phyloP scores from a whole-genome alignment of 2,113 vertebrate species.

The Spheniscus mendiculus region DNA sequence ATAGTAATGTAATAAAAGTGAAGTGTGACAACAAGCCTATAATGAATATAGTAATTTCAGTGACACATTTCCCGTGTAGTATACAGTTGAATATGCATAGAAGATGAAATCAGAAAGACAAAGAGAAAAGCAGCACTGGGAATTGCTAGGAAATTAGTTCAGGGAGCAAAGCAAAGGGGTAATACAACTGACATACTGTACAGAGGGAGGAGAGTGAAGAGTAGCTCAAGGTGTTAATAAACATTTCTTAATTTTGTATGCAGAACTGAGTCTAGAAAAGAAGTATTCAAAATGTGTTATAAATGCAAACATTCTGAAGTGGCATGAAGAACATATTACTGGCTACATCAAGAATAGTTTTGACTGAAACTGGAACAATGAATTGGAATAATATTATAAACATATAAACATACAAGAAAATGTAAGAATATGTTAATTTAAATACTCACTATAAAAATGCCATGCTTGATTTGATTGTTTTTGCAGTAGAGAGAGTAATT shows the following conservation, averaged over 20 bases:
- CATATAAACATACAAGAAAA: not conserved
- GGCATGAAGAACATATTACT: not conserved
- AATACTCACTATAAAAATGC: not conserved
- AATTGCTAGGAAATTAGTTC: not conserved
- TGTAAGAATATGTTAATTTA: not conserved
- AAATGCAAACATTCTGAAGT: not conserved
- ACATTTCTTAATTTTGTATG: not conserved
- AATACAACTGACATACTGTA: too few relatives aligned
- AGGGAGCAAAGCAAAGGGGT: not conserved
- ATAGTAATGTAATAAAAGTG: not conserved
- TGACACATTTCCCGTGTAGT: not conserved
- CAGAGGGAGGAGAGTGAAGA: not conserved
- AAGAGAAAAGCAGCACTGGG: not conserved
- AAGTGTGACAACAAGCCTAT: not conserved
- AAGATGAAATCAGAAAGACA: not conserved
- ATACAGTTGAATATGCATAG: not conserved
- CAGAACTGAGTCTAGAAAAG: not conserved
- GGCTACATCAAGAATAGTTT: not conserved
- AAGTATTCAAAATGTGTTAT: not conserved
- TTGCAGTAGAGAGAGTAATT: not conserved
- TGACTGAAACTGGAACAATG: not conserved
- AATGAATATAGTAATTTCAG: not conserved
- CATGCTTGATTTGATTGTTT: not conserved
- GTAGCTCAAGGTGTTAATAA: not conserved
- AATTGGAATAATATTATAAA: not conserved